Conservation (phyloP, 2,797 vertebrate species). For the Triplophysa bombifrons region DNA sequence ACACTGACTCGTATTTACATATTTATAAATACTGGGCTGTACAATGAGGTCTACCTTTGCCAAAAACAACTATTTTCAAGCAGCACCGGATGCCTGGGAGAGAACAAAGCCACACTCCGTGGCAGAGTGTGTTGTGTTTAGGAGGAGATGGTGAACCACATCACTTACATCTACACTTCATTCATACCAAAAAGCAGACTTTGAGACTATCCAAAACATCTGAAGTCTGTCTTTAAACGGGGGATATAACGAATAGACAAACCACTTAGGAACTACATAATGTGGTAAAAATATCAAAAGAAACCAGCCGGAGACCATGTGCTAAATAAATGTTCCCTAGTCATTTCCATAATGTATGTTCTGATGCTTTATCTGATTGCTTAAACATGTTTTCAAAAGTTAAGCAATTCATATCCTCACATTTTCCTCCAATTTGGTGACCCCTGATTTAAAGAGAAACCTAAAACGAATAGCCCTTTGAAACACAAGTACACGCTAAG, state of each 20-base stretch:
- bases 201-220: slow-evolving; percentile 26
- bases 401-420: slow-evolving; percentile 22
- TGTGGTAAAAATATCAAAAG: slow-evolving; percentile 26
- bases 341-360: slow-evolving; percentile 27
- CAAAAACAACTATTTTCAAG: slow-evolving; percentile 79
- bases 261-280: slow-evolving; percentile 13
- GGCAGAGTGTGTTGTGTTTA: slow-evolving; percentile 58
- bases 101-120: slow-evolving; percentile 72
- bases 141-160: slow-evolving; percentile 49
- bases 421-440: slow-evolving; percentile 36
- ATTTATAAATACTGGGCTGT: slow-evolving; percentile 81
- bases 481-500: slow-evolving; percentile 46
- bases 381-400: slow-evolving; percentile 38
- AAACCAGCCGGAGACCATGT: slow-evolving; percentile 1
- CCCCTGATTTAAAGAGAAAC: slow-evolving; percentile 28
- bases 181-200: slow-evolving; percentile 42
- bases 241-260: slow-evolving; percentile 19
- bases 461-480: slow-evolving; percentile 32
- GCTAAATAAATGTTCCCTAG: slow-evolving; percentile 30
- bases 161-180: slow-evolving; percentile 52
- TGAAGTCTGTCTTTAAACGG: not conserved
- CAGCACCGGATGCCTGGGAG: slow-evolving; percentile 71
- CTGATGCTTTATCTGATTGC: slow-evolving; percentile 24
- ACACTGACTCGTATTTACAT: slow-evolving; percentile 78
- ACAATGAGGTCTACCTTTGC: slow-evolving; percentile 77